Conservation (phyloP, 2,113 vertebrate species). For the Lasiurus borealis region DNA sequence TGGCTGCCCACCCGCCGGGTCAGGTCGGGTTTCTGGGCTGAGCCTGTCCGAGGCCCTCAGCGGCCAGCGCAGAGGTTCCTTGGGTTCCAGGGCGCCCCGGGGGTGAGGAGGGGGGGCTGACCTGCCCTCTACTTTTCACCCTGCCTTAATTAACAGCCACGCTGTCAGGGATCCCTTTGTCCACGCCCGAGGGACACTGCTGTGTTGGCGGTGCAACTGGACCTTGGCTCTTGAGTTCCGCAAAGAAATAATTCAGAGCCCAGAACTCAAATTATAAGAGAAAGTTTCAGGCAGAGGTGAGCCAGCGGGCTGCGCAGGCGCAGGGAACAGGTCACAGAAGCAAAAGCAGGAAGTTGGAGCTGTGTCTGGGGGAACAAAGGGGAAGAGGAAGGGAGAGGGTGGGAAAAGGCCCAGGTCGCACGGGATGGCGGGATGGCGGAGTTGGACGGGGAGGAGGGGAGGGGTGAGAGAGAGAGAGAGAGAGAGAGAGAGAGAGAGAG, state of each 20-base stretch:
- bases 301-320: not conserved
- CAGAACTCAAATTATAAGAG: not conserved
- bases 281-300: not conserved
- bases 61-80: not conserved
- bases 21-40: not conserved
- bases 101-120: too few species aligned
- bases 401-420: too few species aligned
- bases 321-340: too few species aligned
- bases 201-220: not conserved
- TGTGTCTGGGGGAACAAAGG: too few species aligned
- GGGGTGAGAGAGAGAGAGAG: too few species aligned
- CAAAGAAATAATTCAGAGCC: not conserved
- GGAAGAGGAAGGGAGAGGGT: too few species aligned
- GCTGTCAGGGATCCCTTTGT: not conserved
- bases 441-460: not conserved
- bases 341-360: too few species aligned
- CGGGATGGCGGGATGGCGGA: too few species aligned
- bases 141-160: not conserved
- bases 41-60: not conserved
- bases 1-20: not conserved
- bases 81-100: not conserved
- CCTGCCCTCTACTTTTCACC: not conserved
- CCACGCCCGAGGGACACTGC: not conserved
- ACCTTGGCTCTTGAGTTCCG: not conserved
- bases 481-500: too few species aligned